Evolutionary conservation across 2,113 vertebrate species (phyloP).

Genomic region (Marcusenius ussheri): DNA sequence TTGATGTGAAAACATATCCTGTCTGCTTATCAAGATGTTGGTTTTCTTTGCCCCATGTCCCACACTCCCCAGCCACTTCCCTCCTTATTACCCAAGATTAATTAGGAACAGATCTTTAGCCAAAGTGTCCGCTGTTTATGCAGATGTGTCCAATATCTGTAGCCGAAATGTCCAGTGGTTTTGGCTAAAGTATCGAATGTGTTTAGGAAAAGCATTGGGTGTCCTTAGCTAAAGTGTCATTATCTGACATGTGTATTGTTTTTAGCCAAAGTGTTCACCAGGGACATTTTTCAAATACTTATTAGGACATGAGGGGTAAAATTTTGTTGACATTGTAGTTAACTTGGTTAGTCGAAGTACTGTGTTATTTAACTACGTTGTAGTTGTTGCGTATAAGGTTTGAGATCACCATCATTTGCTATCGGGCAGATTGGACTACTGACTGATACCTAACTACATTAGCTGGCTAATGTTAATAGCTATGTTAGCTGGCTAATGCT

Average conservation of each 20-base stretch:
- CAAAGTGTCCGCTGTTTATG: background rate
- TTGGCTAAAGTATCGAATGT: too few relatives aligned
- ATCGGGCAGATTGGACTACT: too few relatives aligned
- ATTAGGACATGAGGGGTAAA: too few relatives aligned
- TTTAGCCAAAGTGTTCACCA: conserved; percentile 31
- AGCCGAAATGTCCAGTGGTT: conserved; percentile 24
- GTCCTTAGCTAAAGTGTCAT: background rate
- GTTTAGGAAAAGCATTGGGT: background rate
- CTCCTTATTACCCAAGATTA: conserved; percentile 44
- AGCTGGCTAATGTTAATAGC: too few relatives aligned
- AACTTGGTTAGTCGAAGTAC: too few relatives aligned
- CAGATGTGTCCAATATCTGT: conserved; percentile 38
- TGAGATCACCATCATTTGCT: too few relatives aligned
- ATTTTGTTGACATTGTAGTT: too few relatives aligned
- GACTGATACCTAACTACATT: too few relatives aligned
- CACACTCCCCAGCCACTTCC: conserved; percentile 17
- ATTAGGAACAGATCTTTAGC: conserved; percentile 51
- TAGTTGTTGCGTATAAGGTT: too few relatives aligned
- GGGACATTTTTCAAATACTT: background rate
- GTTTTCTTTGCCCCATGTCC: conserved; percentile 36
- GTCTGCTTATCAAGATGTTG: conserved; percentile 52
- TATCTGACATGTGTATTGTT: background rate
- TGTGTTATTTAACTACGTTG: too few relatives aligned
- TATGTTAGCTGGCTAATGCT: too few relatives aligned
- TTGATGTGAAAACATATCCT: conserved; percentile 55